Evolutionary conservation across 2,888 invertebrate species (phyloP), one percentile per base, ranked within the genome.

Genomic region (Heterodera filipjevi): DNA sequence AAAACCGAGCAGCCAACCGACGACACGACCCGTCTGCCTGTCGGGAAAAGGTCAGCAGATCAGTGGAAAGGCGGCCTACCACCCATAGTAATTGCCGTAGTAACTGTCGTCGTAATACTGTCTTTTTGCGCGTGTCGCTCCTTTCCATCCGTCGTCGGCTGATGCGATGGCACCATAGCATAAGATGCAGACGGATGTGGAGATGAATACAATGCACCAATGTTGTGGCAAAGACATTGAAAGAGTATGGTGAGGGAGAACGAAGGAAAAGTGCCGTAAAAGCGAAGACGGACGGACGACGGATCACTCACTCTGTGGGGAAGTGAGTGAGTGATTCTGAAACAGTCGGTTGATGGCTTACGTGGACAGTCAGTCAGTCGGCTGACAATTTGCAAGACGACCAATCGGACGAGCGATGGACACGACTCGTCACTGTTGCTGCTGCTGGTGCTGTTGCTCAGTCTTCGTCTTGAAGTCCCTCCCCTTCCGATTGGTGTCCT

Each of bases 11-110:
- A 86, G 84, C 77, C 87, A 85, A 0, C 87, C 88, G 79, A 88
- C 83, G n/a, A 88, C 83, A 1, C 88, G 82, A 27, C 88, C 88
- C n/a, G 84, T 84, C 77, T 87, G 88, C 88, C 88, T 88, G 39
- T 46, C 27, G 16, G 44, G 16, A 30, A 59, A 59, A 10, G 16
- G 16, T n/a, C 27, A 27, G 27, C 49, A 64, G 35, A 74, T 35
- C 32, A 8, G n/a, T n/a, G 32, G n/a, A 27, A 19, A 66, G 44
- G 35, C 32, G 27, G 66, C 79, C 70, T 77, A 84, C 82, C 82
- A 82, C 73, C 82, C 82, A 46, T 82, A 82, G 68, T 84, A 84
- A 64, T 70, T 82, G n/a, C 84, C 78, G 71, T 82, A 84, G 76
- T 82, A 82, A 33, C 76, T 81, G 33, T 83, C 76, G 44, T 84